Evolutionary conservation across 2,113 vertebrate species (phyloP).

Genomic region (Platichthys flesus): DNA sequence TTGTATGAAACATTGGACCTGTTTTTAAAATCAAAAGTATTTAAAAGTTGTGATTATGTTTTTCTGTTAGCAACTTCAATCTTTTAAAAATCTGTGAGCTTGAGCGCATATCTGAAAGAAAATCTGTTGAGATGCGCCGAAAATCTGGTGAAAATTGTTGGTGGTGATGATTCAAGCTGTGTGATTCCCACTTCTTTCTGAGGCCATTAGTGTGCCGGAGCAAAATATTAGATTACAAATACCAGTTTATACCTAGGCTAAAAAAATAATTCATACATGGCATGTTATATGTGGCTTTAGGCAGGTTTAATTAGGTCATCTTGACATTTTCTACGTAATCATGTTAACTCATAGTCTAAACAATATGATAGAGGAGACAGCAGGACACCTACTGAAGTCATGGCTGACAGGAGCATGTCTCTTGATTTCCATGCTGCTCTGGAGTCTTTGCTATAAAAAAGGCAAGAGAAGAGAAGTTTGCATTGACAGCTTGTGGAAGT

Average conservation of each 20-base stretch:
- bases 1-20: not conserved
- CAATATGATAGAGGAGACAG: not conserved
- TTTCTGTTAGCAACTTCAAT: no score
- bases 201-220: no score
- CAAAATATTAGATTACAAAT: not conserved
- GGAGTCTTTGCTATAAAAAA: conserved; percentile 83
- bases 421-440: conserved; percentile 84
- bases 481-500: not conserved
- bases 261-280: not conserved
- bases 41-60: no score
- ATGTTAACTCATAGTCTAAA: not conserved
- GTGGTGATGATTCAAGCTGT: not conserved
- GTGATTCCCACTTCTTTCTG: not conserved
- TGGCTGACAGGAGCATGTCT: conserved; percentile 83
- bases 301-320: not conserved
- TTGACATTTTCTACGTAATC: not conserved
- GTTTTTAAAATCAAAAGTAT: not conserved
- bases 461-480: conserved; percentile 2
- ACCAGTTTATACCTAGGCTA: not conserved
- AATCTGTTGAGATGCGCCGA: not conserved
- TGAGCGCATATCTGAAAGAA: no score
- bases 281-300: not conserved
- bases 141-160: conserved; percentile 16
- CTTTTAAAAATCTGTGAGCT: no score
- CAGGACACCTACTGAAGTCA: conserved; percentile 89